Evolutionary conservation across 1,140 invertebrate genomes (phyloP), one percentile per base, ranked within the genome.

Genomic region (Formica selysi): DNA sequence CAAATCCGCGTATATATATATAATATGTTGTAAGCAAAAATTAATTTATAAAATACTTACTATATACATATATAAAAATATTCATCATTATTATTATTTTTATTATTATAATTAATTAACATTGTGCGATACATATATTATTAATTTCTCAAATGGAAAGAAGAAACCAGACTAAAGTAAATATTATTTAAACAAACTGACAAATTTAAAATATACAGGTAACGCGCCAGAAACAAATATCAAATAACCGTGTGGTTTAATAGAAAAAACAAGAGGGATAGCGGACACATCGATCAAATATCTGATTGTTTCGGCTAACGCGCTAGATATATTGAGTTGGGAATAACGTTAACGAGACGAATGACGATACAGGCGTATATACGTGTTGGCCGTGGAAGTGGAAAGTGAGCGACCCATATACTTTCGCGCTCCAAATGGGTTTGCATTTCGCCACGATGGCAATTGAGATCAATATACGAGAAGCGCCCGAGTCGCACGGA

Each of bases 341-440:
- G 86, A 91, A 78, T 83, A 71, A 88, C 86, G 71, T 90, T 90
- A 92, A 92, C 87, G 89, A 92, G 78, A 88, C 68, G 81, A 70
- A 80, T 81, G 61, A 89, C 86, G 79, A 87, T 65, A 54, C 54
- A 44, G 32, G 13, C 32, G 16, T 38, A 32, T 16, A 29, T 22
- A 48, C 16, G 16, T 70, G 7, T 22, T 79, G 44, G 62, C 76
- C 62, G 41, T 71, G 65, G 81, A 67, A 78, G 67, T 67, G 22
- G 13, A 84, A 74, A 76, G 86, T 67, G 64, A 86, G 7, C 73
- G 87, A 78, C 76, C 84, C 84, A 70, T 67, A 70, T 67, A 87
- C 65, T 86, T 88, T 83, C 76, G 87, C 73, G 76, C 57, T 81
- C 87, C 76, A 68, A 85, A 89, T 80, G 70, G 76, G 76, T 86